Base-by-base conservation (phyloP, 1,140 invertebrate species). In the Hyphantria cunea region DNA sequence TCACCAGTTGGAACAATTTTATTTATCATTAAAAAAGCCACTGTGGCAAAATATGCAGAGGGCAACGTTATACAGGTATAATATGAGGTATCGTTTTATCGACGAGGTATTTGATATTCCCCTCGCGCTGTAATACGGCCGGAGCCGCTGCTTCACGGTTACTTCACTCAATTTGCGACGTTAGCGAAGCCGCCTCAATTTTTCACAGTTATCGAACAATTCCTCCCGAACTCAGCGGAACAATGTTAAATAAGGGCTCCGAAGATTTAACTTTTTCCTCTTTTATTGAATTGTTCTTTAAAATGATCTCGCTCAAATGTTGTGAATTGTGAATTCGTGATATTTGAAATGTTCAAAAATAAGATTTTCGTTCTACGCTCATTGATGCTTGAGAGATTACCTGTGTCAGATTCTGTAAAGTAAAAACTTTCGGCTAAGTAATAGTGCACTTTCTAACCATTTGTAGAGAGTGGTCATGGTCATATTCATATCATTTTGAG, bases 91-190 rank as follows among this genome's bases (percentile, higher is more conserved):
- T 64, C 61, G 61, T 53, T 50, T 42, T 32, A 64, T 64, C 52
- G 53, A 55, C 51, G 51, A 17, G 39, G 47, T 53, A 31, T 59
- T 48, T 62, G 25, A 53, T 53, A 33, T 54, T 33, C 32, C 61
- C 44, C 48, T 37, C 52, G 37, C 48, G 42, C 44, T 54, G 54
- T 54, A 45, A 32, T 44, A 48, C 39, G 58, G 41, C 15, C 42
- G 49, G 11, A 45, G 17, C 17, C 17, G 17, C 17, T 25, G 17
- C 56, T 45, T 50, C 15, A 49, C 42, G 44, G 64, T 50, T 13
- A 64, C 62, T 78, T 77, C 81, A 87, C 84, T 86, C 76, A 84
- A 86, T 86, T 86, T 84, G 72, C 71, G 49, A 71, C 64, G 80
- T 82, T 81, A 81, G 67, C 61, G 58, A 50, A 9, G 12, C 42